Evolutionary conservation across 1,140 invertebrate genomes (phyloP), one percentile per base, ranked within the genome.

Genomic region (Apis cerana): DNA sequence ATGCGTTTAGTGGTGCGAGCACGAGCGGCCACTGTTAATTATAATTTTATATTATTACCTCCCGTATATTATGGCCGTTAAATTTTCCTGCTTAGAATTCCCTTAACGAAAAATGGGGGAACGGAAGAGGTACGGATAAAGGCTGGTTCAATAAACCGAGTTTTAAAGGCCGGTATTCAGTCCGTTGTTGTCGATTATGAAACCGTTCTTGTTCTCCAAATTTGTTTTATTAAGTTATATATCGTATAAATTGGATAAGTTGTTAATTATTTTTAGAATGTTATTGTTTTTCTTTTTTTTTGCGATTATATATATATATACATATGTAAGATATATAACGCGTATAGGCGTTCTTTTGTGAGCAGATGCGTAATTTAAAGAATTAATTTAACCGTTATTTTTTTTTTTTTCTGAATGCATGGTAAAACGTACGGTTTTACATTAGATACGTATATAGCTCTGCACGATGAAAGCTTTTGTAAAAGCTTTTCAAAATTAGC

Each of bases 11-110:
- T 50, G 33, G 23, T 17, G 67, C 48, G 8, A 21, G 56, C 67
- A 50, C 67, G 67, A 50, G 1, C 75, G 48, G 12, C 19, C 62
- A 15, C 27, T 65, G 75, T 76, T 76, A 65, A 76, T 76, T 76
- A 76, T 65, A 76, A 76, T 76, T 76, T 76, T 65, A 76, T 65
- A 76, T 65, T 64, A 76, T 75, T 75, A 62, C 71, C n/a, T 48
- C 1, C 27, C 27, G 43, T 56, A 19, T 58, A 72, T 56, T 72
- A n/a, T 33, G 15, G 15, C 21, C 9, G 10, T 72, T 72, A 72
- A 72, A 59, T 72, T 59, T 43, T 11, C 27, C 12, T 58, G 54
- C 19, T 56, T 72, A n/a, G 54, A 72, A 17, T 58, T 72, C 58
- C 33, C 19, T 54, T 72, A 27, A 13, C 21, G 54, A 72, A 72